Evolutionary conservation across 2,888 invertebrate species (phyloP).

Genomic region (Anticlea derivata): DNA sequence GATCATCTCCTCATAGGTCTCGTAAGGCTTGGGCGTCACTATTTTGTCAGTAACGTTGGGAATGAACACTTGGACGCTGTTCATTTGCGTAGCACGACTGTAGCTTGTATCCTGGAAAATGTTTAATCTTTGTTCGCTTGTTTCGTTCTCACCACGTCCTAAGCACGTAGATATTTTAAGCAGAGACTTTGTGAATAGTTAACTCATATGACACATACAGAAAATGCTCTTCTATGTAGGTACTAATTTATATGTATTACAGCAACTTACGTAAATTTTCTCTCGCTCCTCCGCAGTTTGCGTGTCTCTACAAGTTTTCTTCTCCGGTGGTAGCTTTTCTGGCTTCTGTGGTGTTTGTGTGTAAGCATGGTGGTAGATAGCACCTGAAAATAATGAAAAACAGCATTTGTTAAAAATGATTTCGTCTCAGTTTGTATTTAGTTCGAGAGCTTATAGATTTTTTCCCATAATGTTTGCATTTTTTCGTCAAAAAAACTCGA

Average conservation of each 20-base stretch:
- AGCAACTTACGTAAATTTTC: conserved; percentile 67
- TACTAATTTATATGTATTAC: too few relatives aligned
- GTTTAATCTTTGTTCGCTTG: background rate
- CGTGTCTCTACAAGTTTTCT: conserved; percentile 84
- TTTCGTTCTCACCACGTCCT: too few relatives aligned
- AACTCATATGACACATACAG: too few relatives aligned
- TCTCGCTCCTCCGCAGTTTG: conserved; percentile 86
- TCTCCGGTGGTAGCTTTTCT: conserved; percentile 76
- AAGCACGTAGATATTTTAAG: too few relatives aligned
- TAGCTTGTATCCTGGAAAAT: conserved; percentile 76
- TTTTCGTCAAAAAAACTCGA: too few relatives aligned
- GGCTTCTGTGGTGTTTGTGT: conserved; percentile 90
- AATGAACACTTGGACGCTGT: conserved; percentile 80
- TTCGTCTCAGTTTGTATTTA: too few relatives aligned
- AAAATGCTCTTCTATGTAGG: too few relatives aligned
- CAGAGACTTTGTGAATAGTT: too few relatives aligned
- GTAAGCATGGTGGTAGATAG: conserved; percentile 91
- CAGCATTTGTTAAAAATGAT: too few relatives aligned
- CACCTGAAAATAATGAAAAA: conserved; percentile 57
- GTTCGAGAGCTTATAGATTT: too few relatives aligned
- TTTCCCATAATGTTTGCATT: too few relatives aligned
- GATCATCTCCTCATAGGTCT: conserved; percentile 86
- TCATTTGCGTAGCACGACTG: conserved; percentile 86
- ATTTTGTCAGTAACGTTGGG: conserved; percentile 86
- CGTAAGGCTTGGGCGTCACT: conserved; percentile 85